phyloP scores from a whole-genome alignment of 2,797 vertebrate species.

The Acanthurus leucopareius region DNA sequence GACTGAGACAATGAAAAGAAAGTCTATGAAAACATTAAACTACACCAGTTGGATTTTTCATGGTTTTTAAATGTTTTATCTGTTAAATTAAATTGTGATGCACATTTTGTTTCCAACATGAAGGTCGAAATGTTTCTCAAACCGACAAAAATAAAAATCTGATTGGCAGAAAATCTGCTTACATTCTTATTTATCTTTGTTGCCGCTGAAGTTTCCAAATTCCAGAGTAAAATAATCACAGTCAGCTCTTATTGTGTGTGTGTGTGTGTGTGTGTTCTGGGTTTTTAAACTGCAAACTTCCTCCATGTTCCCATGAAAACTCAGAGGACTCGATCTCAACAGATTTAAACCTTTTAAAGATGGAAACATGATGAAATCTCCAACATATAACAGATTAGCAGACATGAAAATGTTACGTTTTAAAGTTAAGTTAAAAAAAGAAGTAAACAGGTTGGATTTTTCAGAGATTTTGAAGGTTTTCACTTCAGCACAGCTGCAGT shows the following conservation, averaged over 20 bases:
- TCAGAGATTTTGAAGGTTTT: constrained; percentile 44
- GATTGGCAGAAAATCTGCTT: neutral
- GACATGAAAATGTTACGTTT: too few relatives aligned
- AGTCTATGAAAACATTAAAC: neutral
- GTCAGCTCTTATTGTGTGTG: neutral
- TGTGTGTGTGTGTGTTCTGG: neutral
- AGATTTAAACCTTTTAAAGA: neutral
- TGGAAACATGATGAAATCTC: neutral
- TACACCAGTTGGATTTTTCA: neutral
- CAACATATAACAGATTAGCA: neutral
- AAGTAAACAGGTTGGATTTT: constrained; percentile 27
- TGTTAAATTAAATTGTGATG: neutral
- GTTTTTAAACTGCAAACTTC: neutral
- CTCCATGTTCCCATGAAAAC: neutral
- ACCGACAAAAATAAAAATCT: constrained; percentile 4
- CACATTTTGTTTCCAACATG: neutral
- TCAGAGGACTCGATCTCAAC: neutral
- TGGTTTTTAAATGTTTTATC: neutral
- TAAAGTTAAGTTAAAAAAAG: too few relatives aligned
- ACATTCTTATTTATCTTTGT: neutral
- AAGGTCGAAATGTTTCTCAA: neutral
- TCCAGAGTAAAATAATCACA: neutral
- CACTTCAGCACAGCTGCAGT: constrained; percentile 43
- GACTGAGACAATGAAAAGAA: neutral
- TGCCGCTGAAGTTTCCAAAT: neutral